These are phyloP conservation scores for Corvus hawaiiensis DNA, from an alignment of 2,113 vertebrate species.

Conservation along the genomic window DNA sequence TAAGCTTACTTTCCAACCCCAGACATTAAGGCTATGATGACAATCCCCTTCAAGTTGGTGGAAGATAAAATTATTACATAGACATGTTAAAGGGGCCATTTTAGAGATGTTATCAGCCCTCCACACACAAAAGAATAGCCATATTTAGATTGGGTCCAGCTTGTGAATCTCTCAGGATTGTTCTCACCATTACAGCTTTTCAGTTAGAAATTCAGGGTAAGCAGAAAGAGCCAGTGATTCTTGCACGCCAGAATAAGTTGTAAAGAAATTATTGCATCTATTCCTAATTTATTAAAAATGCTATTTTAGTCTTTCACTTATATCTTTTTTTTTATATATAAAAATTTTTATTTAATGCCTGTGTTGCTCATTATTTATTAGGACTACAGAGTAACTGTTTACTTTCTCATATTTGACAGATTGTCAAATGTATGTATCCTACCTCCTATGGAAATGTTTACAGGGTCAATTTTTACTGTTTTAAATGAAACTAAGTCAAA, in stretches of 20 bases:
- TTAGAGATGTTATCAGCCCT: neutral
- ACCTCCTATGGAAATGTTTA: slow-evolving; percentile 85
- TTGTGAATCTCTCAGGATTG: slow-evolving; percentile 1
- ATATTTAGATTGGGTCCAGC: neutral
- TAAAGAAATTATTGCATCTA: slow-evolving; percentile 52
- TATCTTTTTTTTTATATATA: slow-evolving; percentile 27
- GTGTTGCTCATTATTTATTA: slow-evolving; percentile 76
- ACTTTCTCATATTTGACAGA: slow-evolving; percentile 70
- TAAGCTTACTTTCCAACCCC: neutral
- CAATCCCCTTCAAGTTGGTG: neutral
- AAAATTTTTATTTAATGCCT: slow-evolving; percentile 70
- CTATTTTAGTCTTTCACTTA: slow-evolving; percentile 24
- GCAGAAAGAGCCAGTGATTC: slow-evolving; percentile 25
- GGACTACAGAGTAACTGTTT: slow-evolving; percentile 70
- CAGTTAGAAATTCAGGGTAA: slow-evolving; percentile 12
- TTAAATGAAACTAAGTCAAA: slow-evolving; percentile 57
- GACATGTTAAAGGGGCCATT: neutral
- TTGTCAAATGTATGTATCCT: slow-evolving; percentile 73
- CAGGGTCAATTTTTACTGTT: slow-evolving; percentile 67
- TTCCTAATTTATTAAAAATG: slow-evolving; percentile 73
- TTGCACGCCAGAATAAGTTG: slow-evolving; percentile 11
- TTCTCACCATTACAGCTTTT: neutral
- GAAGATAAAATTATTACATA: slow-evolving; percentile 12
- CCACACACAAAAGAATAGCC: neutral
- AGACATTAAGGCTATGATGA: neutral